Conservation (phyloP, 2,797 vertebrate species). For the Pseudocheirus occidentalis region DNA sequence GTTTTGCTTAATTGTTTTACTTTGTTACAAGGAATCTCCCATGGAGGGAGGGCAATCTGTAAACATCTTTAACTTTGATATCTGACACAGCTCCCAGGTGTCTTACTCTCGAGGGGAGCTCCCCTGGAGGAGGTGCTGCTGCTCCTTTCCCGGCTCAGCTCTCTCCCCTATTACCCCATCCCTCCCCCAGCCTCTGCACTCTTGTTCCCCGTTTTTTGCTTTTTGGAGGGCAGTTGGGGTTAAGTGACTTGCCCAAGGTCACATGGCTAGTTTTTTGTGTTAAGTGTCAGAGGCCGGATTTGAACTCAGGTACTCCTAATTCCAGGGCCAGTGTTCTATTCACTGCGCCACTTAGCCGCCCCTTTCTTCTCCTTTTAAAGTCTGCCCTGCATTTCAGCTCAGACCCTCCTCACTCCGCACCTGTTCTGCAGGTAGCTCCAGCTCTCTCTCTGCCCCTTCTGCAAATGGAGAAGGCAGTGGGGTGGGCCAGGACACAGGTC, state of each 20-base stretch:
- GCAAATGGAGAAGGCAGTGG: background rate
- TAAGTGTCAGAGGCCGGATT: too few species aligned
- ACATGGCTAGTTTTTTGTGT: too few species aligned
- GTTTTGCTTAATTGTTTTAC: background rate
- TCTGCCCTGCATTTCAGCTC: background rate
- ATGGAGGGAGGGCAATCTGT: background rate
- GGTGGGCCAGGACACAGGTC: background rate
- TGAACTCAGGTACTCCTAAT: too few species aligned
- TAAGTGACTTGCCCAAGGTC: too few species aligned
- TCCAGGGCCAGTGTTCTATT: too few species aligned
- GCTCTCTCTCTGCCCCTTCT: background rate
- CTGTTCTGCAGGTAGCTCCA: background rate
- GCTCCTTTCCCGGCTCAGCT: background rate
- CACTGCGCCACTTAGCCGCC: too few species aligned
- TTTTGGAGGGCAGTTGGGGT: too few species aligned
- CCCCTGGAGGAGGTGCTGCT: background rate
- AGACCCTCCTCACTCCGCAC: background rate
- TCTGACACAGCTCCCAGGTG: background rate
- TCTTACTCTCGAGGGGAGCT: accelerated
- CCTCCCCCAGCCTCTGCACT: background rate
- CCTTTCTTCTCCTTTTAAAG: too few species aligned
- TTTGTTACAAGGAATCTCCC: background rate
- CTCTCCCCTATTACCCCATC: background rate
- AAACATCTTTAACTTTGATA: background rate
- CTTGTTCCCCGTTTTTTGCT: background rate